Conservation (phyloP, 2,113 vertebrate genomes). For the Cromileptes altivelis region DNA sequence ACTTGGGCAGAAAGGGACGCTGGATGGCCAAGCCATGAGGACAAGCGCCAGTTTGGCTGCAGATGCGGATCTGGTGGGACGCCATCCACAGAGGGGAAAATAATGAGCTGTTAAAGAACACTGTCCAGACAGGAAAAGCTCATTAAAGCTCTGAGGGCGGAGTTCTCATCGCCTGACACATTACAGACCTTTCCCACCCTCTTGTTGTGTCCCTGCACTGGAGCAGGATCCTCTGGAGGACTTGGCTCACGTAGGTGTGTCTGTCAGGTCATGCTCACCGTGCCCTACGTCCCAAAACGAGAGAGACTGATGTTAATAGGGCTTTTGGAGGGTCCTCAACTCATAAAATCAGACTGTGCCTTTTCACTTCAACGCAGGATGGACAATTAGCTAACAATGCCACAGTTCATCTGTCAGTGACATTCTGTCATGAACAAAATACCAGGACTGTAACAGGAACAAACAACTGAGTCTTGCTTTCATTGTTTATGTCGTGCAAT, state of each 20-base stretch:
- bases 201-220: not conserved
- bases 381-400: too few species aligned
- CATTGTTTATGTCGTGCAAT: not conserved
- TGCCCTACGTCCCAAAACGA: not conserved
- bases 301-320: not conserved
- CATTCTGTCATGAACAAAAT: not conserved
- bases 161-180: not conserved
- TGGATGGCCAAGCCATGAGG: not conserved
- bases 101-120: constrained; percentile 50
- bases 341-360: not conserved
- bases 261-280: not conserved
- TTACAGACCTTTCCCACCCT: not conserved
- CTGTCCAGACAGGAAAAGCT: constrained; percentile 36
- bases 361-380: not conserved
- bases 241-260: not conserved
- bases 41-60: constrained; percentile 30
- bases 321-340: too few species aligned
- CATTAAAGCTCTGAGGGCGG: constrained; percentile 7
- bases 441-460: not conserved
- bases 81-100: not conserved
- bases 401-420: not conserved
- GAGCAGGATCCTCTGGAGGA: not conserved
- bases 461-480: not conserved
- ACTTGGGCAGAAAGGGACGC: not conserved
- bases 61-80: constrained; percentile 34